Base-by-base conservation (phyloP, 2,888 invertebrate species). In the Atrina japonica region DNA sequence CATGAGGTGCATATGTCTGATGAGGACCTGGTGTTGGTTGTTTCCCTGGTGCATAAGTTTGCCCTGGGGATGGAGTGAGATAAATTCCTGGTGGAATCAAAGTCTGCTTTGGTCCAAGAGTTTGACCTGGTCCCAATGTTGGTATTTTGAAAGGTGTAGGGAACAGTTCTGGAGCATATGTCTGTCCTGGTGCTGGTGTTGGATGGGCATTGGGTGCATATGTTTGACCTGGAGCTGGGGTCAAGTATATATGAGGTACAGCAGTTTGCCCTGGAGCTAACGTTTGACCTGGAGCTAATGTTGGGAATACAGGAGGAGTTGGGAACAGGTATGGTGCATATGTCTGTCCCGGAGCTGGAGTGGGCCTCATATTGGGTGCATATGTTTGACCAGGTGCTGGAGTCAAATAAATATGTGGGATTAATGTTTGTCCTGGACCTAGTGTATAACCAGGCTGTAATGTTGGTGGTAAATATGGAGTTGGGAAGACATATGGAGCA, bases 131-230 rank as follows among this genome's bases (percentile, higher is more conserved):
- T 6, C 73, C 70, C 27, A 30, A 78, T 47, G 77, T 79, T 63
- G 75, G 77, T 53, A 70, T 64, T 35, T 56, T 56, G 21, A 47
- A 56, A 21, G 56, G 47, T 49, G 66, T 66, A 6, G 66, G 66
- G 66, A 56, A 66, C 3, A 66, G 35, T 2, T 70, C 70, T 45
- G 81, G 81, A 18, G 77, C 71, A 69, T 76, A 78, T 6, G 78
- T 81, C 27, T 59, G 56, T 14, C 78, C 78, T 56, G 77, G 77
- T 21, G 73, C 74, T 59, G 78, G 80, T 66, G 78, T 79, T 59
- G 78, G 78, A 18, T 73, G 53, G 41, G 61, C 61, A 3, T 53
- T 50, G 60, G 80, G 78, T 23, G 78, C 73, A 64, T 68, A 81
- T n/a, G 80, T 76, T 14, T 68, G 58, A 58, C 77, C 77, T 41